A percentile compares a stretch with the other conserved stretches of the same genome.
phyloP scores from a whole-genome alignment of 92 coral and sea anemone genomes.

The Zoanthus sansibaricus region DNA sequence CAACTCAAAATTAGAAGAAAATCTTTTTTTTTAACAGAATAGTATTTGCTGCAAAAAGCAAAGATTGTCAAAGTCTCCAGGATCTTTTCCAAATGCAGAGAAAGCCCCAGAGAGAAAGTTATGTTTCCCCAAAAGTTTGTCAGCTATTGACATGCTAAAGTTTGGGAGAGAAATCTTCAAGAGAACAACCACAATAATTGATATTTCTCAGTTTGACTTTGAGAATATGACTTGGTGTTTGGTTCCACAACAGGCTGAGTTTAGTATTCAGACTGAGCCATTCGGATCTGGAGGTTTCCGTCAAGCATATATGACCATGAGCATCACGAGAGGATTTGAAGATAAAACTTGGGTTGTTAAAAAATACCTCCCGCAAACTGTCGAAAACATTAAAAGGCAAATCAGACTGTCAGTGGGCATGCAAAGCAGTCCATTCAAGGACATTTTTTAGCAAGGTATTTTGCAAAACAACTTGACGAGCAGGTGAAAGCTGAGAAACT shows the following conservation, averaged over 20 bases:
- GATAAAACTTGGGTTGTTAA: conserved; percentile 8
- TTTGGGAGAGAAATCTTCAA: background rate
- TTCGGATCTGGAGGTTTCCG: conserved; percentile 2
- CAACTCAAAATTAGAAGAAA: background rate
- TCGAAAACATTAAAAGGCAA: conserved; percentile 4
- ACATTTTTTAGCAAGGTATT: conserved; percentile 23
- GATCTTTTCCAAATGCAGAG: background rate
- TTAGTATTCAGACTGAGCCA: background rate
- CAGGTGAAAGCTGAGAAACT: conserved; percentile 5
- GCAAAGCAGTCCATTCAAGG: conserved; percentile 23
- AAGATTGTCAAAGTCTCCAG: background rate
- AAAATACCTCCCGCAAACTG: background rate
- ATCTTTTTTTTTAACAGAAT: background rate
- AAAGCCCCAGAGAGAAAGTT: background rate
- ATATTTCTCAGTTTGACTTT: background rate
- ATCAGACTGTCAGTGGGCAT: background rate
- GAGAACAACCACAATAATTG: background rate
- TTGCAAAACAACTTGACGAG: conserved; percentile 34
- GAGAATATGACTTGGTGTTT: background rate
- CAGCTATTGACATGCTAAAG: background rate
- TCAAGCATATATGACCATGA: background rate
- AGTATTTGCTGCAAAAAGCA: background rate
- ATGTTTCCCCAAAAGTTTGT: background rate
- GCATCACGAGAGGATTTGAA: background rate
- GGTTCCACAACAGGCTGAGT: background rate